Percentiles rank a stretch among this genome's conserved stretches.
phyloP scores from a whole-genome alignment of 2,888 invertebrate species.

The Lapara coniferarum region DNA sequence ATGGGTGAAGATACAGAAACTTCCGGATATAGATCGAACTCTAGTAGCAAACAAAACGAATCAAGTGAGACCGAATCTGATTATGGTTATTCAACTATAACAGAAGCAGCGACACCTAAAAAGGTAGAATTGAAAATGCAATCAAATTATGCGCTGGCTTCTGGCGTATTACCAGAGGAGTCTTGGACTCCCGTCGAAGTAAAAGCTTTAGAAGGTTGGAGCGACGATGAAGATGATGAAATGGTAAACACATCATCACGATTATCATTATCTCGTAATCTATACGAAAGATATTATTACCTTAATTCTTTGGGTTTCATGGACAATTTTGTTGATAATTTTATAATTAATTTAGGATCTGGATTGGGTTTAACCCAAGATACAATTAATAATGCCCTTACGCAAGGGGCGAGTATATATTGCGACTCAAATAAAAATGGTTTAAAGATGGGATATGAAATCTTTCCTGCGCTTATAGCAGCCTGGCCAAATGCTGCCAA shows the following conservation, averaged over 20 bases:
- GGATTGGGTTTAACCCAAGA: slow-evolving; percentile 83
- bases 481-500: slow-evolving; percentile 89
- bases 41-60: slow-evolving; percentile 72
- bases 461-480: slow-evolving; percentile 88
- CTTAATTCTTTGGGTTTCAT: slow-evolving; percentile 87
- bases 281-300: slow-evolving; percentile 78
- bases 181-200: slow-evolving; percentile 77
- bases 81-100: slow-evolving; percentile 85
- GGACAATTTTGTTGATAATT: slow-evolving; percentile 86
- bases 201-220: slow-evolving; percentile 65
- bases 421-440: slow-evolving; percentile 79
- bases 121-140: slow-evolving; percentile 74
- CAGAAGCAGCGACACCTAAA: slow-evolving; percentile 83
- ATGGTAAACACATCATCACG: slow-evolving; percentile 56
- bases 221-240: slow-evolving; percentile 72
- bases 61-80: slow-evolving; percentile 84
- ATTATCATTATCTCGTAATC: slow-evolving; percentile 57
- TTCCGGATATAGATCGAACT: slow-evolving; percentile 82
- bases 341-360: slow-evolving; percentile 84
- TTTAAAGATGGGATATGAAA: slow-evolving; percentile 82
- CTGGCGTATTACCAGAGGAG: slow-evolving; percentile 79
- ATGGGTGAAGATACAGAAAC: slow-evolving; percentile 75
- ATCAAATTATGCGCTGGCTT: slow-evolving; percentile 64
- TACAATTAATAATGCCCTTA: slow-evolving; percentile 81
- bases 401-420: slow-evolving; percentile 87